Percentiles rank a stretch among this genome's conserved stretches.
Conservation (phyloP, 2,797 vertebrate genomes). For the Micropoecilia bifurca region DNA sequence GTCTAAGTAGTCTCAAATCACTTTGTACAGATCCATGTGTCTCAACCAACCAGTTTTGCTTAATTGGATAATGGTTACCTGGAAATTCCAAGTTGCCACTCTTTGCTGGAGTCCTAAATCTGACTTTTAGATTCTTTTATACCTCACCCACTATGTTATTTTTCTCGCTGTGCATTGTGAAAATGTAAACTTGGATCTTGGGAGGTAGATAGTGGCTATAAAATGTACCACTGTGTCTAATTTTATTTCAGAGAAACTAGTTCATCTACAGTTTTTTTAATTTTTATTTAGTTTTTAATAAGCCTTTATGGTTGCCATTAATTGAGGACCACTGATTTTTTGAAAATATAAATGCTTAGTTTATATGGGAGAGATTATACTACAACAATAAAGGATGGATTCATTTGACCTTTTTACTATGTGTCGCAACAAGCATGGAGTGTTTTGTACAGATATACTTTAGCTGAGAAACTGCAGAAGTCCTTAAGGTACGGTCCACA, state of each 20-base stretch:
- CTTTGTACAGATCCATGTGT: neutral
- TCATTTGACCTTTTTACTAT: neutral
- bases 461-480: neutral
- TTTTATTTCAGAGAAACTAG: neutral
- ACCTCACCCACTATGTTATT: neutral
- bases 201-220: neutral
- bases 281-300: neutral
- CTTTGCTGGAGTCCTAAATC: neutral
- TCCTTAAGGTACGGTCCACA: neutral
- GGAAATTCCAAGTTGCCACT: neutral
- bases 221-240: neutral
- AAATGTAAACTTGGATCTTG: neutral
- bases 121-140: neutral
- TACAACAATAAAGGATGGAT: neutral
- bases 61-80: neutral
- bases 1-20: too few relatives aligned
- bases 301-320: neutral
- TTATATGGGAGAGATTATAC: neutral
- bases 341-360: neutral
- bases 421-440: neutral
- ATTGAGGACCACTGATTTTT: neutral
- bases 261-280: neutral
- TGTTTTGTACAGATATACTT: neutral
- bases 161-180: neutral
- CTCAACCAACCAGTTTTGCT: neutral